Evolutionary conservation across 1,140 invertebrate genomes (phyloP), one percentile per base, ranked within the genome.

Genomic region (Lepidotrigona ventralis): DNA sequence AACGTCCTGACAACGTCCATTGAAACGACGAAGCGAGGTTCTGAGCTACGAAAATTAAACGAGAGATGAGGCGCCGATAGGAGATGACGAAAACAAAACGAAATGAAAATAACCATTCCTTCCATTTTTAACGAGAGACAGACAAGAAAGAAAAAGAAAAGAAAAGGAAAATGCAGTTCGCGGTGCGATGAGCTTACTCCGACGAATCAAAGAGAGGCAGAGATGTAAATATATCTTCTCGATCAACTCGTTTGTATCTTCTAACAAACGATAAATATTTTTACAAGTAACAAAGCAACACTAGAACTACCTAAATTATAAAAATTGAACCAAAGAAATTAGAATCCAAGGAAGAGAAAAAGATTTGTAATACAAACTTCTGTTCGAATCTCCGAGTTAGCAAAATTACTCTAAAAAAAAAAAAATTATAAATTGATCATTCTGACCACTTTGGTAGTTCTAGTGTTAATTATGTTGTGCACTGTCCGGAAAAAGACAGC

Each of bases 21-120:
- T 26, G 56, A 63, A 26, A 63, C 39, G 33, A 46, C 46, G n/a
- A 51, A 21, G 17, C 23, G 4, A 74, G n/a, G 29, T 74, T 74
- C 33, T 39, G 29, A 58, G 39, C 29, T 56, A 14, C 19, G 72
- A 74, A 74, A 74, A 56, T 74, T 74, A 74, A 56, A 26, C 74
- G 74, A 51, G 58, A 76, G n/a, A 63, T 21, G 74, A 76, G n/a
- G 9, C 17, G 33, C 5, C 33, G 56, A 26, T 14, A 46, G 23
- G 23, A 63, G 46, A 60, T 14, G 29, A 60, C 56, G 29, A 74
- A 60, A 23, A 60, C 51, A 12, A 46, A 51, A 60, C 56, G 15
- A n/a, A 54, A 58, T 58, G 54, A 72, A 60, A 75, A 39, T 60
- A 75, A 75, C 15, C 54, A 8, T 33, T 58, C 14, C 46, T 11